Base-by-base conservation (phyloP, 2,113 vertebrate species). In the Microtus montanus region DNA sequence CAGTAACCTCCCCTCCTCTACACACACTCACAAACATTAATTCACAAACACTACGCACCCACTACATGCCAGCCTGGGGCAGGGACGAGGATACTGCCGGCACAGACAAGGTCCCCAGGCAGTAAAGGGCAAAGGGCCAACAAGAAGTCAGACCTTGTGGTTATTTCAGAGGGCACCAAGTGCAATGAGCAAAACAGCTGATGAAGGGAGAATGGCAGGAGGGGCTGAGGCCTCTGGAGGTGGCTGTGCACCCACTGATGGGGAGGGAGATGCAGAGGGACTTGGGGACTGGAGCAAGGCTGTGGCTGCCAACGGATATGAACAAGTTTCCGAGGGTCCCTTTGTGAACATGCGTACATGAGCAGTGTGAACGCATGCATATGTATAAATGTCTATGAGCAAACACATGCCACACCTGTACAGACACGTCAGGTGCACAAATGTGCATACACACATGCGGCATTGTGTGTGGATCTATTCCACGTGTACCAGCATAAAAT, bases 1-100 rank as follows among this genome's bases (percentile, higher is more conserved):
- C 58, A 12, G 63, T 11, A 80, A 66, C 84, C 79, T 79, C 71
- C 90, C 82, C 85, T 86, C 75, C 79, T 9, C 0, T 28, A 41
- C 6, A 47, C 90, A 88, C 54, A 89, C 68, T 38, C 93, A 87
- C 79, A 95, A 87, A 83, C 89, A 64, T 71, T 86, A 82, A 94
- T 92, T 93, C 94, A 95, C 87, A 87, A n/a, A 74, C 78, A n/a
- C 92, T 8, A 12, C 24, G 38, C 6, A 35, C 91, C 87, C 87
- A 78, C 85, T 93, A 82, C 64, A 35, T 90, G 52, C 93, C 90
- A 88, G 90, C 88, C 54, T 54, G 61, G 15, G n/a, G 58, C 63
- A 41, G 4, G 77, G 77, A 10, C 44, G 5, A 41, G 91, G 78
- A 74, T 87, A 77, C n/a, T 47, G 78, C 85, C 63, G 87, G 71